phyloP scores from a whole-genome alignment of 2,113 vertebrate species.

The Phalacrocorax brasilianus region DNA sequence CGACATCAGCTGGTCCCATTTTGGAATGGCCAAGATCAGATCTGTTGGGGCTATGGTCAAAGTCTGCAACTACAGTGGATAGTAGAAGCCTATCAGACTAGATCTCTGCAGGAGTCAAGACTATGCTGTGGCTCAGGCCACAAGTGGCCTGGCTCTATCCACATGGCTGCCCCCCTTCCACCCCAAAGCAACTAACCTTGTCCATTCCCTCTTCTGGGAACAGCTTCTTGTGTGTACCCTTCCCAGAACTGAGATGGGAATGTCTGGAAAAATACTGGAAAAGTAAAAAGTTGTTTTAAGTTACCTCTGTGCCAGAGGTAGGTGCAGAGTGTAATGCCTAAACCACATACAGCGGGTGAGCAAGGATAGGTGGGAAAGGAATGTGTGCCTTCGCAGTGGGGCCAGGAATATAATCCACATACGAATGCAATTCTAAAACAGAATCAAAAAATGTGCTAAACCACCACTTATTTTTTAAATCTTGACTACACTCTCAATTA shows the following conservation, averaged over 20 bases:
- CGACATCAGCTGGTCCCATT: background rate
- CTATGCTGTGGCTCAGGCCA: background rate
- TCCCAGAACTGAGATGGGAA: background rate
- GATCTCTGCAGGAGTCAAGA: background rate
- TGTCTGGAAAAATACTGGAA: background rate
- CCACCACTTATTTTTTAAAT: background rate
- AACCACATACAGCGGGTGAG: too few species aligned
- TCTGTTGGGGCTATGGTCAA: background rate
- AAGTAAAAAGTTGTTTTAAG: background rate
- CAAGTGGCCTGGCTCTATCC: background rate
- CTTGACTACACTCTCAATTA: background rate
- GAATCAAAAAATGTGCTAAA: background rate
- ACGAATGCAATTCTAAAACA: background rate
- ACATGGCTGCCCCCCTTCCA: background rate
- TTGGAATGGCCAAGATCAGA: background rate
- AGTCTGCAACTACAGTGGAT: background rate
- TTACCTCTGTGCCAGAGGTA: background rate
- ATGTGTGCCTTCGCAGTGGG: background rate
- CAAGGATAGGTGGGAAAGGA: rapidly evolving
- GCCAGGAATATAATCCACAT: background rate
- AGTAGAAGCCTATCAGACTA: background rate
- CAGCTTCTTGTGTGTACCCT: background rate
- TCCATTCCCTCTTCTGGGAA: background rate
- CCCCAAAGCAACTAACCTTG: background rate
- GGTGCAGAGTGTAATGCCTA: background rate